A percentile compares a stretch with the other conserved stretches of the same genome.
phyloP scores from a whole-genome alignment of 2,113 vertebrate genomes.

The Pelecanus crispus region DNA sequence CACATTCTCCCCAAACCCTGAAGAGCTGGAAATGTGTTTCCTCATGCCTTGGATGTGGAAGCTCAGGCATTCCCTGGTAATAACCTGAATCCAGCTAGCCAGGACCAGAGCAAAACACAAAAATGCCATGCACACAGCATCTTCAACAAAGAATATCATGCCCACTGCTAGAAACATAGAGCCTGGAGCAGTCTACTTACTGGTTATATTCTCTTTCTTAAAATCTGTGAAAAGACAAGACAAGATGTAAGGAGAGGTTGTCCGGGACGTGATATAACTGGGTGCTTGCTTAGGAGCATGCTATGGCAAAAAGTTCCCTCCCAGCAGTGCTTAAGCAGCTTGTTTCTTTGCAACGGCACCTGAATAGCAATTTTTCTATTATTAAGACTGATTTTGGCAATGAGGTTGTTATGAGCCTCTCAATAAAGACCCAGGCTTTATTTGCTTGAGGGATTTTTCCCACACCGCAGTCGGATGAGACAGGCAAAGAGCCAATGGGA shows the following conservation, averaged over 20 bases:
- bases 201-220: conserved; percentile 86
- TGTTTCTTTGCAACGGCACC: neutral
- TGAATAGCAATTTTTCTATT: neutral
- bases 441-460: neutral
- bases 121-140: neutral
- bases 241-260: conserved; percentile 1
- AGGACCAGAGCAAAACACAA: neutral
- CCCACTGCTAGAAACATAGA: neutral
- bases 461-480: fast-evolving
- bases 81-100: neutral
- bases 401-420: neutral
- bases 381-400: neutral
- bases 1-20: neutral
- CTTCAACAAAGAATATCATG: neutral
- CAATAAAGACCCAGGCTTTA: neutral
- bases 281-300: neutral
- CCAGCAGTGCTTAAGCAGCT: neutral
- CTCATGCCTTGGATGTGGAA: neutral
- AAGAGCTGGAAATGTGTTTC: neutral
- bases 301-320: neutral
- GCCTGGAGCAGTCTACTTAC: conserved; percentile 76
- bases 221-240: conserved; percentile 81
- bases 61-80: neutral
- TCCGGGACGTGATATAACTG: neutral
- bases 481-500: neutral